These are phyloP conservation scores for Cygnus buccinator DNA, from an alignment of 2,113 vertebrate species.

Conservation along the genomic window DNA sequence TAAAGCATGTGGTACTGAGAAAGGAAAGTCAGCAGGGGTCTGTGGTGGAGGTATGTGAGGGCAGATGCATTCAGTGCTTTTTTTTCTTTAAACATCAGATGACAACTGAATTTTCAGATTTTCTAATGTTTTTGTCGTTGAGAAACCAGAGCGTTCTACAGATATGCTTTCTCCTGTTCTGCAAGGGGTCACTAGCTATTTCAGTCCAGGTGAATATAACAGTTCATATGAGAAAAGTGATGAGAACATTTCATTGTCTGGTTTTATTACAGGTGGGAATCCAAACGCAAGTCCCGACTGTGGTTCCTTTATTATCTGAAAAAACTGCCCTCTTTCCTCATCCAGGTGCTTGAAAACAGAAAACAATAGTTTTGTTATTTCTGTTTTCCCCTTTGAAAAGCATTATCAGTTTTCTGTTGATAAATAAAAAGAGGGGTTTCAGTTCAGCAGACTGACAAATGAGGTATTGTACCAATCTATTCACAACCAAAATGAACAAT, in stretches of 20 bases:
- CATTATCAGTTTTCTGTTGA: background rate
- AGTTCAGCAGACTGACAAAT: background rate
- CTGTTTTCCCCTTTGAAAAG: background rate
- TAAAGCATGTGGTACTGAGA: background rate
- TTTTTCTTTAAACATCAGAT: background rate
- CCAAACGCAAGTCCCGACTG: background rate
- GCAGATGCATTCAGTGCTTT: fast-evolving
- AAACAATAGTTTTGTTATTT: background rate
- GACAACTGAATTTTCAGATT: background rate
- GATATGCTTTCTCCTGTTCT: background rate
- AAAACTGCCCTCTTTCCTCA: background rate
- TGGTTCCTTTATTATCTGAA: background rate
- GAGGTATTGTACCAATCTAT: background rate
- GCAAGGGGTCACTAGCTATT: background rate
- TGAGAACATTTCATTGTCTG: background rate
- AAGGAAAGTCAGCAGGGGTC: fast-evolving
- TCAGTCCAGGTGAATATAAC: background rate
- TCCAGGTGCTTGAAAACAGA: background rate
- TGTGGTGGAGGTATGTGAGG: background rate
- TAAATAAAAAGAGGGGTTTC: background rate
- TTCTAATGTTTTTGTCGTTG: background rate
- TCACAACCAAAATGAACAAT: background rate
- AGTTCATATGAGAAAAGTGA: background rate
- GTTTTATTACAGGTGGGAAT: background rate
- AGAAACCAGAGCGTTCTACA: background rate